phyloP scores from a whole-genome alignment of 2,113 vertebrate genomes.

The Suricata suricatta region DNA sequence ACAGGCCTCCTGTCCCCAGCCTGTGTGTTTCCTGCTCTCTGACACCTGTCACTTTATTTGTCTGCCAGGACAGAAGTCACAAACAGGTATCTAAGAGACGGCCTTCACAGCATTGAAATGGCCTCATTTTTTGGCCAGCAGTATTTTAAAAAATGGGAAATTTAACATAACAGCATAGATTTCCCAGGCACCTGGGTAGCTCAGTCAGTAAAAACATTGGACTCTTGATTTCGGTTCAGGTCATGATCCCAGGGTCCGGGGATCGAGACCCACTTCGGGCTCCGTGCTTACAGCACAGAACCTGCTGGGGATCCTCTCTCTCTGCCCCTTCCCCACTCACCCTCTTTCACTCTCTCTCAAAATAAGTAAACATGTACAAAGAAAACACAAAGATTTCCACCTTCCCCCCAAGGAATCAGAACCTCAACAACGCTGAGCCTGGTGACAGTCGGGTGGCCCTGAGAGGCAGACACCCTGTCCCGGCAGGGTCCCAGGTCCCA shows the following conservation, averaged over 20 bases:
- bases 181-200: neutral
- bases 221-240: no score
- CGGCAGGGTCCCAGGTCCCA: neutral
- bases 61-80: no score
- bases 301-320: no score
- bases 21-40: no score
- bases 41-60: neutral
- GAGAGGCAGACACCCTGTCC: neutral
- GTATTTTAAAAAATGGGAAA: neutral
- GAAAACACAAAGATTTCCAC: neutral
- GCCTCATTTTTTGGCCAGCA: neutral
- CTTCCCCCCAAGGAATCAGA: neutral
- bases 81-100: no score
- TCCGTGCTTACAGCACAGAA: no score
- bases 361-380: no score
- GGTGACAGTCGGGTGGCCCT: neutral
- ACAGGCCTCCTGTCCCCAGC: rapidly evolving
- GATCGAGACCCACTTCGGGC: no score
- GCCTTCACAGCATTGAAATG: neutral
- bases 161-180: neutral
- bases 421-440: neutral
- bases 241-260: no score
- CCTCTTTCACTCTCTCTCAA: no score
- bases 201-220: no score
- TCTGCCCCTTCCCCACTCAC: no score